Percentiles rank a stretch among this genome's conserved stretches.
These are phyloP conservation scores for Acestrorhynchus altus DNA, from an alignment of 2,797 vertebrate genomes.

Conservation along the genomic window DNA sequence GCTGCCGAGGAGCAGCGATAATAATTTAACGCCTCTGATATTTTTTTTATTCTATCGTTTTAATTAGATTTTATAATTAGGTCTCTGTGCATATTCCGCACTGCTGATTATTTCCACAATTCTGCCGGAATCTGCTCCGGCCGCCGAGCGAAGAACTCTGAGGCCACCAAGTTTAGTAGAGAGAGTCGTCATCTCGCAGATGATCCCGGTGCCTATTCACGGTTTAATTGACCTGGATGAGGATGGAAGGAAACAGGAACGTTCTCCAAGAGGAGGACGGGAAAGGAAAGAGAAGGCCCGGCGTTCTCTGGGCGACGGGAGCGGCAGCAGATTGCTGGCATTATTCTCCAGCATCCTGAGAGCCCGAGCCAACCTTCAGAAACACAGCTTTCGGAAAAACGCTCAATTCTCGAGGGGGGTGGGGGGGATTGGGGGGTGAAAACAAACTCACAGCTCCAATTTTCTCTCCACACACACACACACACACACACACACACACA, in stretches of 20 bases:
- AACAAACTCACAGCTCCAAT: constrained; percentile 29
- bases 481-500: not conserved
- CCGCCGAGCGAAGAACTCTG: too few relatives aligned
- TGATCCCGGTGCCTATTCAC: constrained; percentile 15
- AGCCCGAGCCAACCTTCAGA: constrained; percentile 37
- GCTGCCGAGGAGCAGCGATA: not conserved
- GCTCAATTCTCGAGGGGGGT: constrained; percentile 35
- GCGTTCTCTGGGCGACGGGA: constrained; percentile 13
- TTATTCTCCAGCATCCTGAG: constrained; percentile 36
- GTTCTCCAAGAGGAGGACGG: not conserved
- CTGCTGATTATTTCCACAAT: not conserved
- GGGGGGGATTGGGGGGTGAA: constrained; percentile 30
- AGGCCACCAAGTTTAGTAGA: not conserved
- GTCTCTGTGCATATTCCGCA: not conserved
- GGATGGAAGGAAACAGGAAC: constrained; percentile 41
- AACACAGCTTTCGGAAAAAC: constrained; percentile 36
- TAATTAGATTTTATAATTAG: constrained; percentile 10
- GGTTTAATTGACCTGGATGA: constrained; percentile 48
- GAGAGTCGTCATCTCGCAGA: not conserved
- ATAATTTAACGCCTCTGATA: not conserved
- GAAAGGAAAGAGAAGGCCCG: constrained; percentile 1
- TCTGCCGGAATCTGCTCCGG: too few relatives aligned
- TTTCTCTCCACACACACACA: not conserved
- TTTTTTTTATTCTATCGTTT: constrained; percentile 8
- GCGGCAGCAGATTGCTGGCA: constrained; percentile 41